Evolutionary conservation across 2,113 vertebrate genomes (phyloP).

Genomic region (Odontophorus gujanensis): DNA sequence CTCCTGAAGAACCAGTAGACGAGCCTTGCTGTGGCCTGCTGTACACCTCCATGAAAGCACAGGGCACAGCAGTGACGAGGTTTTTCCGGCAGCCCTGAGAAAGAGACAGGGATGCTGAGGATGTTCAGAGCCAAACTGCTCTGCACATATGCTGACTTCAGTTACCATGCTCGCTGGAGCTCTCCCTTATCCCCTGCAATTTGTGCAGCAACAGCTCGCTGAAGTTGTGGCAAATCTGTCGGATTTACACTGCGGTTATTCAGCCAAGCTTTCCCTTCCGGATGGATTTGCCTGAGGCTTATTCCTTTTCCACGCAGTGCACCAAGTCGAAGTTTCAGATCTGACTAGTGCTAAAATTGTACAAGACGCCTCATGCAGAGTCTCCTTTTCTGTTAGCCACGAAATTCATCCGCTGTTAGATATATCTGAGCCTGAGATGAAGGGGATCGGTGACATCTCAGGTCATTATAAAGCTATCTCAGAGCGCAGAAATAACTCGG

Average conservation of each 20-base stretch:
- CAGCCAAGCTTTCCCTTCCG: not conserved
- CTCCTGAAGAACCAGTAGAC: rapidly evolving
- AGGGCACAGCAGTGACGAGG: not conserved
- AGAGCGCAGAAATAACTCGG: not conserved
- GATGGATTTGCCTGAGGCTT: not conserved
- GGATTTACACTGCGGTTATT: not conserved
- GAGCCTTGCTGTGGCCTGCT: not conserved
- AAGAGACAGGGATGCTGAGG: not conserved
- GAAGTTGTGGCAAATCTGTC: not conserved
- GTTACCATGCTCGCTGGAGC: rapidly evolving
- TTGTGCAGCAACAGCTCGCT: not conserved
- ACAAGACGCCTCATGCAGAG: not conserved
- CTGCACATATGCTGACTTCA: not conserved
- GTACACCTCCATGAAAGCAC: not conserved
- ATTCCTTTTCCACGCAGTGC: not conserved
- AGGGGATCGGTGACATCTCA: not conserved
- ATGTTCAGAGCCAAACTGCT: not conserved
- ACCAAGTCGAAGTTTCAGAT: not conserved
- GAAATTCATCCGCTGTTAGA: not conserved
- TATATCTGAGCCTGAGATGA: not conserved
- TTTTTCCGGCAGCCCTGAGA: not conserved
- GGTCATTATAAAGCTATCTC: not conserved
- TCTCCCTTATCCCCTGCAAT: not conserved
- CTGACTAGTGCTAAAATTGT: not conserved
- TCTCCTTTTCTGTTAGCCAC: not conserved